phyloP scores from a whole-genome alignment of 2,888 invertebrate genomes.

The Netelia virgata region DNA sequence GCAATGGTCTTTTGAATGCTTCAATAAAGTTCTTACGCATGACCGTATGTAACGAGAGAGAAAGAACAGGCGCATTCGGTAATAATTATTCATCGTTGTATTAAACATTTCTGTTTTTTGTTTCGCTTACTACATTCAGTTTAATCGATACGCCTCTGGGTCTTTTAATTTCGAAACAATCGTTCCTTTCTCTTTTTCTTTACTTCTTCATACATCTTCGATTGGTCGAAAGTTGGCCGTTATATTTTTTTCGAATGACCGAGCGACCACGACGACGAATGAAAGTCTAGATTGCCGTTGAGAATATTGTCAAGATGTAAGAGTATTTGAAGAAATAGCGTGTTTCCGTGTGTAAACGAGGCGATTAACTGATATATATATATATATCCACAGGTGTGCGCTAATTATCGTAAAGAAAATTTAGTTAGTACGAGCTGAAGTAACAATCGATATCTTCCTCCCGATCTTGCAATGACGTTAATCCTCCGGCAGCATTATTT shows the following conservation, averaged over 20 bases:
- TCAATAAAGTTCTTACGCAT: conserved; percentile 64
- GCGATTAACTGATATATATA: conserved; percentile 31
- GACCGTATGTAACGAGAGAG: conserved; percentile 61
- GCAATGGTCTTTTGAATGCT: conserved; percentile 51
- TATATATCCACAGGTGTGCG: conserved; percentile 10
- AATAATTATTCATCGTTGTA: background rate
- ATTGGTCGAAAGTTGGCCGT: too few species aligned
- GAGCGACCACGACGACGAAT: background rate
- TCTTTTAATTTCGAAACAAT: background rate
- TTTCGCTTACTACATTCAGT: background rate
- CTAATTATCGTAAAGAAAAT: conserved; percentile 15
- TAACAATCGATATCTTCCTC: background rate
- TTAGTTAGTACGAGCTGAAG: background rate
- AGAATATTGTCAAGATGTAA: background rate
- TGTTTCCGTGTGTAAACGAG: background rate
- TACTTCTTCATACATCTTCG: too few species aligned
- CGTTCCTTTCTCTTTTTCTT: background rate
- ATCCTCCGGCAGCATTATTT: background rate
- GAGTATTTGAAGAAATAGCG: background rate
- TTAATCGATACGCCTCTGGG: background rate
- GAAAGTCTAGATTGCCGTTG: background rate
- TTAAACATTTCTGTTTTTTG: background rate
- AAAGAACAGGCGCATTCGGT: conserved; percentile 6
- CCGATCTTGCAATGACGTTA: conserved; percentile 12
- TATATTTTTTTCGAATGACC: background rate